Evolutionary conservation across 2,797 vertebrate genomes (phyloP).

Genomic region (Paguma larvata): DNA sequence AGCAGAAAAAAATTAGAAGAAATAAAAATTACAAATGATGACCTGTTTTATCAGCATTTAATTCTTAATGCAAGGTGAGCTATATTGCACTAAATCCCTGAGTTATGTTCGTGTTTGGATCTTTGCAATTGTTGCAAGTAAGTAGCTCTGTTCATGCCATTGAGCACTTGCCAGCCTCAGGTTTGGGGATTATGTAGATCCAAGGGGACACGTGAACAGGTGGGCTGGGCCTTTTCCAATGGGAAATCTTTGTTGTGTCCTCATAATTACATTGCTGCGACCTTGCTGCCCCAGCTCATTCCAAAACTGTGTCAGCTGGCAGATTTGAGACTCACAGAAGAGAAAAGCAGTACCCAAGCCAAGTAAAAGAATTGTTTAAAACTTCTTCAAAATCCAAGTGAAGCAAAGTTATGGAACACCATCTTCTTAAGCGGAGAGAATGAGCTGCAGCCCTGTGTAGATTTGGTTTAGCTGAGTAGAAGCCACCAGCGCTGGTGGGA

Average conservation of each 20-base stretch:
- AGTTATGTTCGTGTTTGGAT: background rate
- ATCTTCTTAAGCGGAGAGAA: background rate
- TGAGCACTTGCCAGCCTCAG: background rate
- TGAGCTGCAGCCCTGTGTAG: background rate
- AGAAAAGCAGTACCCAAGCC: background rate
- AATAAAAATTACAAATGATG: background rate
- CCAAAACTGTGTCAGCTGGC: background rate
- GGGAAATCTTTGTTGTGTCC: background rate
- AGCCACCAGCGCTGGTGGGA: background rate
- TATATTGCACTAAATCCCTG: background rate
- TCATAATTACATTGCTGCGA: background rate
- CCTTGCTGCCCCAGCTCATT: background rate
- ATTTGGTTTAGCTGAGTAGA: background rate
- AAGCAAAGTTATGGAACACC: background rate
- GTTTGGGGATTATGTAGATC: background rate
- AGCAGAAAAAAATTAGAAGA: background rate
- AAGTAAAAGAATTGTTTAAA: background rate
- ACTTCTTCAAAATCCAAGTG: background rate
- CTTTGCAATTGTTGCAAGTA: background rate
- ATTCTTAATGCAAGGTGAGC: background rate
- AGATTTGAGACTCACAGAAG: background rate
- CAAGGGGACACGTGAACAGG: background rate
- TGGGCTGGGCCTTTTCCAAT: background rate
- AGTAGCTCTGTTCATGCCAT: background rate
- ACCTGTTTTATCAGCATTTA: background rate